Evolutionary conservation across 2,888 invertebrate genomes (phyloP), one percentile per base, ranked within the genome.

Genomic region (Cataglyphis albicans): DNA sequence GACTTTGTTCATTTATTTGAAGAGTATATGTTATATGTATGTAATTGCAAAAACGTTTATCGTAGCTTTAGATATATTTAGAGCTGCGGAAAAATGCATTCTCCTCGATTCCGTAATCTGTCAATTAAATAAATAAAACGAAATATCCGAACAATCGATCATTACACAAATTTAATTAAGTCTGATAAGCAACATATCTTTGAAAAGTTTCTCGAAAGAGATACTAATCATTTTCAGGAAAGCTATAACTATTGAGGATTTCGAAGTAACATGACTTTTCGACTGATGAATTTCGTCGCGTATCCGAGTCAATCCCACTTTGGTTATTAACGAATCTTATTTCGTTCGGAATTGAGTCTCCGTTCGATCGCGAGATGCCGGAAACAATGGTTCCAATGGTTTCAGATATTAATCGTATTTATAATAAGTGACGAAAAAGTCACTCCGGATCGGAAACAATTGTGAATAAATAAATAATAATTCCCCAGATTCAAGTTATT

Each of bases 61-160:
- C 52, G 10, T 29, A n/a, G 12, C 29, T 65, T 64, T 55, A 65
- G 4, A 21, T 38, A 52, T 52, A 55, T 38, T 57, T 3, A 21
- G 10, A 32, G 35, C 10, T 38, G 29, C 1, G 18, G 7, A 25
- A n/a, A 35, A 57, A 48, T 44, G n/a, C 18, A 63, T 21, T 32
- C 18, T 15, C 74, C 81, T 87, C 81, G 83, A 72, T 75, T 68
- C 67, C 82, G 73, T 59, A 21, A 81, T 12, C 38, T 55, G 25
- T 35, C 9, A 86, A 86, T 75, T 84, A 75, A 87, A 75, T 64
- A 25, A 61, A 76, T 59, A n/a, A n/a, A n/a, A 55, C 84, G 64
- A 83, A 87, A 83, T 81, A 86, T 84, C 83, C 86, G 84, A 84
- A 12, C 63, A 5, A 7, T 76, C 64, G 57, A 38, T 6, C 21